Evolutionary conservation across 1,140 invertebrate species (phyloP).

Genomic region (Pogonomyrmex californicus): DNA sequence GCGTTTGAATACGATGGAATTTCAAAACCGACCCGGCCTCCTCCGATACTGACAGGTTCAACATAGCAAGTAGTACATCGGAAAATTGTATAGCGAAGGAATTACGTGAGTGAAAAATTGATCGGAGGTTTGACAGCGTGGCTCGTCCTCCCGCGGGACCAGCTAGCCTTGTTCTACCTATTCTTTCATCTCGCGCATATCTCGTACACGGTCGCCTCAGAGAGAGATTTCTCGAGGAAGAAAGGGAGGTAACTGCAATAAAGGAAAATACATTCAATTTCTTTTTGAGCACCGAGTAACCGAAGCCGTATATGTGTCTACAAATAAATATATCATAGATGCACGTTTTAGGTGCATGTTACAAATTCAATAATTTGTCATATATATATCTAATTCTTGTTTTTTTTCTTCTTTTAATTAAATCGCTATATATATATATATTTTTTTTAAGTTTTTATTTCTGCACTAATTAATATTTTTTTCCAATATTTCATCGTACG

Average conservation of each 20-base stretch:
- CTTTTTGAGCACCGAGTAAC: not conserved
- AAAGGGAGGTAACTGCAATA: not conserved
- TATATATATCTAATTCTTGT: not conserved
- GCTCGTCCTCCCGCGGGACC: conserved; percentile 60
- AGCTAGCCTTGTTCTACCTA: conserved; percentile 35
- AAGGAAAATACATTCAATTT: not conserved
- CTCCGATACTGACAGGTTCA: conserved; percentile 37
- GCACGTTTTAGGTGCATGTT: not conserved
- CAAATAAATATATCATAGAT: not conserved
- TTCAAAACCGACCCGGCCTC: conserved; percentile 36
- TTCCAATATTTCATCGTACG: not conserved
- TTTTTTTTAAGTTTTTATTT: no score
- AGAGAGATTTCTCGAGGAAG: conserved; percentile 8
- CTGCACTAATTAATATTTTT: not conserved
- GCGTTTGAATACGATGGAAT: not conserved
- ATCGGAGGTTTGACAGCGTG: conserved; percentile 70
- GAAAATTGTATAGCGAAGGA: conserved; percentile 66
- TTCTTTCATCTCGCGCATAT: conserved; percentile 29
- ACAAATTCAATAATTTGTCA: not conserved
- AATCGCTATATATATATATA: no score
- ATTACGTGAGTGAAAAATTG: conserved; percentile 78
- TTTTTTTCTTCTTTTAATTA: no score
- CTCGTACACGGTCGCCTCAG: not conserved
- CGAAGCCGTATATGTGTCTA: not conserved
- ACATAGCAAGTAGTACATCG: conserved; percentile 56